Percentiles rank a stretch among this genome's conserved stretches.
Conservation (phyloP, 1,140 invertebrate genomes). For the Trichomalopsis sarcophagae region DNA sequence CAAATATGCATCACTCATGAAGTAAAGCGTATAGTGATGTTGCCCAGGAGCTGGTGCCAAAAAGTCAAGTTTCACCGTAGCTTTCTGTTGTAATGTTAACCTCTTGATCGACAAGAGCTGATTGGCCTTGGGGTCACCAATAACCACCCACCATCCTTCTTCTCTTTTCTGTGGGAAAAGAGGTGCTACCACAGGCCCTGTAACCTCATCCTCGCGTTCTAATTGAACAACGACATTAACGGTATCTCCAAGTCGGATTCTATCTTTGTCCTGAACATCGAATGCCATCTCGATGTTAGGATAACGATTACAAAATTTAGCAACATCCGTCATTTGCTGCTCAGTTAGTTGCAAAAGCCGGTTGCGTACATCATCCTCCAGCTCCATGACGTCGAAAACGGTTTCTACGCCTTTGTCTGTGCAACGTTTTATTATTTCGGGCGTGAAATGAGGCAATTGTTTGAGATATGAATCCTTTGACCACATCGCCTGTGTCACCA, state of each 20-base stretch:
- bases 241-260: constrained; percentile 85
- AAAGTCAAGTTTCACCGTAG: constrained; percentile 96
- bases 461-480: constrained; percentile 98
- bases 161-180: constrained; percentile 98
- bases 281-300: constrained; percentile 98
- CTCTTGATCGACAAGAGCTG: constrained; percentile 97
- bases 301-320: constrained; percentile 98
- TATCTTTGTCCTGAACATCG: constrained; percentile 90
- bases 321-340: constrained; percentile 96
- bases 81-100: constrained; percentile 93
- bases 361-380: constrained; percentile 95
- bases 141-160: constrained; percentile 99
- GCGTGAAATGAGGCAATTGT: constrained; percentile 96
- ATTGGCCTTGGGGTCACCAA: constrained; percentile 96
- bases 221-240: constrained; percentile 94
- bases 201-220: constrained; percentile 97
- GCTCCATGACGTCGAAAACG: constrained; percentile 98
- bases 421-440: constrained; percentile 93
- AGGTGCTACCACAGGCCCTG: constrained; percentile 96
- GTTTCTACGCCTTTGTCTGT: constrained; percentile 94
- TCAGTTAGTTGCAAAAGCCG: constrained; percentile 90
- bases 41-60: constrained; percentile 90
- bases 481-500: constrained; percentile 99
- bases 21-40: constrained; percentile 96
- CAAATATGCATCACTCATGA: constrained; percentile 99